These are phyloP conservation scores for Hemiprocne comata DNA, from an alignment of 2,113 vertebrate species.

Conservation along the genomic window DNA sequence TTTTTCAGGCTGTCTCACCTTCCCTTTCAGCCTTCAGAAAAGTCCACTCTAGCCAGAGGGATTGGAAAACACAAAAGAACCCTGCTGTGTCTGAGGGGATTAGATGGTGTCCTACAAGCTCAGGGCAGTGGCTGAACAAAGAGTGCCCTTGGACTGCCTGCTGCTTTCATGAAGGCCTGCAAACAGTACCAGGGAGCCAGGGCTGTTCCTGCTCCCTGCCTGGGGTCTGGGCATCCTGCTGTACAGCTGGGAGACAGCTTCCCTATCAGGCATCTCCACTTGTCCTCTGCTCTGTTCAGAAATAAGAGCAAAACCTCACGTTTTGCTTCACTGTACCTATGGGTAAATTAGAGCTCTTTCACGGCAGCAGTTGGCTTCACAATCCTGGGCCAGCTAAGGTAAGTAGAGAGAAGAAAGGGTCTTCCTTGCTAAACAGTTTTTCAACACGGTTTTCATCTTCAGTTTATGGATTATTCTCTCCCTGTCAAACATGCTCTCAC, in stretches of 20 bases:
- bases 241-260: fast-evolving
- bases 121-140: not conserved
- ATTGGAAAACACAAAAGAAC: not conserved
- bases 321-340: not conserved
- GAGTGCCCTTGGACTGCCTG: not conserved
- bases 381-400: not conserved
- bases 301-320: not conserved
- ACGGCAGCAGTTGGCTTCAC: not conserved
- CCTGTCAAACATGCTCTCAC: not conserved
- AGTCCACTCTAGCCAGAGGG: not conserved
- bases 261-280: not conserved
- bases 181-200: not conserved
- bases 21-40: not conserved
- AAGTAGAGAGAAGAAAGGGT: not conserved
- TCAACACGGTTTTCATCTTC: not conserved
- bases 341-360: not conserved
- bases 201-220: not conserved
- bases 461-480: not conserved
- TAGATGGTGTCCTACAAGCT: not conserved
- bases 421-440: not conserved
- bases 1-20: not conserved
- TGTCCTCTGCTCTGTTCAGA: fast-evolving
- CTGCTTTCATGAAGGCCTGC: not conserved
- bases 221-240: not conserved
- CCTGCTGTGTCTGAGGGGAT: not conserved